Percentiles rank a stretch among this genome's conserved stretches.
phyloP scores from a whole-genome alignment of 2,888 invertebrate species.

The Calameuta filiformis region DNA sequence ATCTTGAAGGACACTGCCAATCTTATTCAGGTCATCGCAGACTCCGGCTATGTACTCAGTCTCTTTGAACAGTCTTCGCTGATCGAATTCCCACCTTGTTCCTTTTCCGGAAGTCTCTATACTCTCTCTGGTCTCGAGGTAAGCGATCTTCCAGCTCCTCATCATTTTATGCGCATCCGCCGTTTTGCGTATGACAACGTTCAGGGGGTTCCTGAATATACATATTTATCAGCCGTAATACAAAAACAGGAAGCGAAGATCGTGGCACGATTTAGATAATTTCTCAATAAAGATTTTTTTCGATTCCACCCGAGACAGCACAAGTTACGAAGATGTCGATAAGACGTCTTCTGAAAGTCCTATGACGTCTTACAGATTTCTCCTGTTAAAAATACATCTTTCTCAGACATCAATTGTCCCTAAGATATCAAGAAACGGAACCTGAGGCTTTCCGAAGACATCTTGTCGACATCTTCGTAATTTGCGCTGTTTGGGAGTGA shows the following conservation, averaged over 20 bases:
- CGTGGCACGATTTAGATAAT: neutral
- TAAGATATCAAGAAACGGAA: no score
- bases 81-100: slow-evolving; percentile 92
- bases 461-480: no score
- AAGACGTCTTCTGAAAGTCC: no score
- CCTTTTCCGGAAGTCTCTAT: slow-evolving; percentile 90
- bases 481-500: no score
- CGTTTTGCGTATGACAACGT: slow-evolving; percentile 69
- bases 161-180: slow-evolving; percentile 76
- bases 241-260: neutral
- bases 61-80: slow-evolving; percentile 80
- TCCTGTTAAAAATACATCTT: no score
- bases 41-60: slow-evolving; percentile 89
- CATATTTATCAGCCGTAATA: neutral
- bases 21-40: slow-evolving; percentile 81
- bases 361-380: no score
- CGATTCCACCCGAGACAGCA: no score
- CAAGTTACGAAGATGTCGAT: no score
- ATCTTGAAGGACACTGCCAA: slow-evolving; percentile 83
- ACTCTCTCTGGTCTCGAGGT: slow-evolving; percentile 81
- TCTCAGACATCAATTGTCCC: no score
- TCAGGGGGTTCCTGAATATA: slow-evolving; percentile 66
- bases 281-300: neutral
- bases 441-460: no score
- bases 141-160: slow-evolving; percentile 79